phyloP scores from a whole-genome alignment of 2,113 vertebrate genomes.

The Lynx canadensis region DNA sequence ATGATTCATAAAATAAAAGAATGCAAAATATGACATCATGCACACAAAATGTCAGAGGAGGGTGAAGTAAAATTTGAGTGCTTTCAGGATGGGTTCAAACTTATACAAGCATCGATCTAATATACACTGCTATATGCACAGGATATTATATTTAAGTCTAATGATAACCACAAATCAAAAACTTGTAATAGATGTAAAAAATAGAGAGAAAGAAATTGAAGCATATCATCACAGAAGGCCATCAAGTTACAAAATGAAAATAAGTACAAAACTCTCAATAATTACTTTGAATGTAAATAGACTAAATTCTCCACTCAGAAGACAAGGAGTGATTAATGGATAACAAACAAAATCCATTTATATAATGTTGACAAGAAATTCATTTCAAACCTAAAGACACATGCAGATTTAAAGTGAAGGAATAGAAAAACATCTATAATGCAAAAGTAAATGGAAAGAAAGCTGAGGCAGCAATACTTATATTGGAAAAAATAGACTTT shows the following conservation, averaged over 20 bases:
- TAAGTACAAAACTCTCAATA: background rate
- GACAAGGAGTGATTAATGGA: background rate
- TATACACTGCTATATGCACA: background rate
- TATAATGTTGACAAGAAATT: background rate
- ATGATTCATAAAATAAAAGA: background rate
- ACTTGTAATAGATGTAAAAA: background rate
- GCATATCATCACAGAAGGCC: background rate
- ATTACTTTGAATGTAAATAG: background rate
- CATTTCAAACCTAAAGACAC: background rate
- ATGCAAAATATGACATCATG: background rate
- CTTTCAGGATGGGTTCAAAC: background rate
- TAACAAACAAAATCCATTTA: background rate
- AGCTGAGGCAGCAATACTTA: background rate
- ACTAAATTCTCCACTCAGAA: background rate
- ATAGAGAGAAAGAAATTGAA: background rate
- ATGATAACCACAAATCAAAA: background rate
- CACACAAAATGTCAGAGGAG: background rate
- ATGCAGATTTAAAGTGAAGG: background rate
- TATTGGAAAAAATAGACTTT: background rate
- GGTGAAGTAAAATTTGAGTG: background rate
- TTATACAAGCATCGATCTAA: background rate
- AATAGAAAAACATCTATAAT: background rate
- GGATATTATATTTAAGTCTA: background rate
- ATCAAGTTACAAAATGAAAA: background rate
- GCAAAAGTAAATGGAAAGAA: background rate